Evolutionary conservation across 2,888 invertebrate species (phyloP).

Genomic region (Suillia variegata): DNA sequence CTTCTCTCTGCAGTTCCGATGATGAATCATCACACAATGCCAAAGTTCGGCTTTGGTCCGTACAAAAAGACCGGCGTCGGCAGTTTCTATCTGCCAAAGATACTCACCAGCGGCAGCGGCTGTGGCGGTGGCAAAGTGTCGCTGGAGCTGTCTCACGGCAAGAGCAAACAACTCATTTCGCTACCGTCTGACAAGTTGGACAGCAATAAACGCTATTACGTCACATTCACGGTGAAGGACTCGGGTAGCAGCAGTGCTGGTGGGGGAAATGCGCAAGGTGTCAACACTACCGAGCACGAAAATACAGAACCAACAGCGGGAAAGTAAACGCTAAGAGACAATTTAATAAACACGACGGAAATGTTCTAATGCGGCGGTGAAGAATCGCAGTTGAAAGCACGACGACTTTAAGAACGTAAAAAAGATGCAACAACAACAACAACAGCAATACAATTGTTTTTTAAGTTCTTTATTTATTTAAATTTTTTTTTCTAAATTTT

Average conservation of each 20-base stretch:
- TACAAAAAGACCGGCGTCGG: slow-evolving; percentile 65
- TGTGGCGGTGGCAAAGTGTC: slow-evolving; percentile 67
- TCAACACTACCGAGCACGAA: not conserved
- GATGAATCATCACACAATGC: slow-evolving; percentile 80
- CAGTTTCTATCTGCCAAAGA: slow-evolving; percentile 71
- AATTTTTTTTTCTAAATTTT: too few relatives aligned
- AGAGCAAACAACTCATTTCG: slow-evolving; percentile 84
- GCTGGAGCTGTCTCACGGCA: slow-evolving; percentile 82
- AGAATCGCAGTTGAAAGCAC: not conserved
- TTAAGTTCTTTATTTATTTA: too few relatives aligned
- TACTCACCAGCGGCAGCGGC: slow-evolving; percentile 59
- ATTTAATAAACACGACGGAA: slow-evolving; percentile 24
- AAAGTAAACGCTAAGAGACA: slow-evolving; percentile 7
- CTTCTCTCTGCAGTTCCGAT: slow-evolving; percentile 71
- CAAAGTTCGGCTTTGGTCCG: slow-evolving; percentile 69
- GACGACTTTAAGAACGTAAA: too few relatives aligned
- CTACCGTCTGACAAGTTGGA: slow-evolving; percentile 86
- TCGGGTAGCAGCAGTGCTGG: slow-evolving; percentile 27
- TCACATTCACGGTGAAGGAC: slow-evolving; percentile 89
- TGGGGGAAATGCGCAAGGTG: slow-evolving; percentile 16
- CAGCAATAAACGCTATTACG: slow-evolving; percentile 88
- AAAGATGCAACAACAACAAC: too few relatives aligned
- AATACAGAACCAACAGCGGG: slow-evolving; percentile 15
- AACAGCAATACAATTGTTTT: too few relatives aligned
- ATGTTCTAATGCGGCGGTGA: slow-evolving; percentile 12